phyloP scores from a whole-genome alignment of 2,797 vertebrate genomes.

The Anniella stebbinsi region DNA sequence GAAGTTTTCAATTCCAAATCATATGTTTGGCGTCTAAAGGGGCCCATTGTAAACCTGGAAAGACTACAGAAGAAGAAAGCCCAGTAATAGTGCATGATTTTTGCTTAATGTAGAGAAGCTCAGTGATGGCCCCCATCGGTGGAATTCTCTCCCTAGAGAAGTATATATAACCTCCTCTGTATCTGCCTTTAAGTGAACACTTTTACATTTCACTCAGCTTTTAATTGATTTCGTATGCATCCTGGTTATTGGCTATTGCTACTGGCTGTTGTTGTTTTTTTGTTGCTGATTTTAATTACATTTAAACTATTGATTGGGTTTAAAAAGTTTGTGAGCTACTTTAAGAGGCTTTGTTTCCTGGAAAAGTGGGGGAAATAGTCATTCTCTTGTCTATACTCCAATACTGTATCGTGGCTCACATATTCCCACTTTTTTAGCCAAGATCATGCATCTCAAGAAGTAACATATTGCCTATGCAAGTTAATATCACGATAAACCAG shows the following conservation, averaged over 20 bases:
- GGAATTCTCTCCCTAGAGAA: neutral
- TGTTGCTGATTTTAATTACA: neutral
- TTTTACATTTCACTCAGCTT: neutral
- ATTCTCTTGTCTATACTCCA: neutral
- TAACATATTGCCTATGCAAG: neutral
- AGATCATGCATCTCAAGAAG: neutral
- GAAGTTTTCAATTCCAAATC: too few species aligned
- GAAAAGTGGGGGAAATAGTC: neutral
- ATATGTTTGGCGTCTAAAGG: too few species aligned
- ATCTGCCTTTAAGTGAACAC: neutral
- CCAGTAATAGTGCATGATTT: too few species aligned
- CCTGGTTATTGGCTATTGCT: neutral
- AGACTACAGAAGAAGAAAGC: too few species aligned
- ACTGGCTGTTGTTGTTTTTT: neutral
- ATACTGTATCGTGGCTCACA: neutral
- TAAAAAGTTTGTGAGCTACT: neutral
- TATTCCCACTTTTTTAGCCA: neutral
- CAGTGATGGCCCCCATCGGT: neutral
- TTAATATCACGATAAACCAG: neutral
- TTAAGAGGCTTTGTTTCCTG: neutral
- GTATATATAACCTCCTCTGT: neutral
- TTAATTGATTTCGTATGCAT: neutral
- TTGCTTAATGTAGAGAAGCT: too few species aligned
- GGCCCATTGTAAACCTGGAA: too few species aligned
- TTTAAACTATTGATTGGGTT: neutral